phyloP scores from a whole-genome alignment of 2,113 vertebrate species.

The Platichthys stellatus region DNA sequence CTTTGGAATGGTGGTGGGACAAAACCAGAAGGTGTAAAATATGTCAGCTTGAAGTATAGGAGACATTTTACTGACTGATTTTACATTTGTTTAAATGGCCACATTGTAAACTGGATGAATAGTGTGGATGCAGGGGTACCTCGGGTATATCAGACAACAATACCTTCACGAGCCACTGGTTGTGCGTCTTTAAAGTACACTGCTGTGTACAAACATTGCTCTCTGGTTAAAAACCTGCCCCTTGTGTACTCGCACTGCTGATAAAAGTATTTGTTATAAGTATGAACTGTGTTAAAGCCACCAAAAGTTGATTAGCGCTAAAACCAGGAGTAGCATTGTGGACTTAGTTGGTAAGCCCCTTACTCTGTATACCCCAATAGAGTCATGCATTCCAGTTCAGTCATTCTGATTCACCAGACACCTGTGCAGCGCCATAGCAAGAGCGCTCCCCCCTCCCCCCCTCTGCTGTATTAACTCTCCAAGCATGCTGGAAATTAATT shows the following conservation, averaged over 20 bases:
- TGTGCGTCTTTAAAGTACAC: background rate
- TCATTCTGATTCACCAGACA: slow-evolving; percentile 59
- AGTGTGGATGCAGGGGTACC: background rate
- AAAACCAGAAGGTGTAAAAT: background rate
- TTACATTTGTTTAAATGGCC: background rate
- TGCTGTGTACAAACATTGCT: background rate
- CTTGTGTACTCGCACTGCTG: background rate
- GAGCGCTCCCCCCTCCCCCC: background rate
- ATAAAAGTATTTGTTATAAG: slow-evolving; percentile 26
- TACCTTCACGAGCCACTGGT: background rate
- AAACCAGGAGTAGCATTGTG: slow-evolving; percentile 39
- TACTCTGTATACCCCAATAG: slow-evolving; percentile 43
- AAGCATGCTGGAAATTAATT: slow-evolving; percentile 53
- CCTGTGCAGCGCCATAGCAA: slow-evolving; percentile 30
- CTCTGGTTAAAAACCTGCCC: background rate
- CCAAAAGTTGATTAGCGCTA: slow-evolving; percentile 49
- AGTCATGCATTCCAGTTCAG: slow-evolving; percentile 53
- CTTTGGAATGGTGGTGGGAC: background rate
- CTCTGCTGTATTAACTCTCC: slow-evolving; percentile 32
- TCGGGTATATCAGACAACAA: background rate
- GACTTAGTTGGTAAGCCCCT: slow-evolving; percentile 51
- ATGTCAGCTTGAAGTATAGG: too few species aligned
- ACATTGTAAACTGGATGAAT: background rate
- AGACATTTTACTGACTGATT: background rate
- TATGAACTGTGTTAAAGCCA: background rate